Conservation (phyloP, 2,888 invertebrate species). For the Helicoverpa assulta region DNA sequence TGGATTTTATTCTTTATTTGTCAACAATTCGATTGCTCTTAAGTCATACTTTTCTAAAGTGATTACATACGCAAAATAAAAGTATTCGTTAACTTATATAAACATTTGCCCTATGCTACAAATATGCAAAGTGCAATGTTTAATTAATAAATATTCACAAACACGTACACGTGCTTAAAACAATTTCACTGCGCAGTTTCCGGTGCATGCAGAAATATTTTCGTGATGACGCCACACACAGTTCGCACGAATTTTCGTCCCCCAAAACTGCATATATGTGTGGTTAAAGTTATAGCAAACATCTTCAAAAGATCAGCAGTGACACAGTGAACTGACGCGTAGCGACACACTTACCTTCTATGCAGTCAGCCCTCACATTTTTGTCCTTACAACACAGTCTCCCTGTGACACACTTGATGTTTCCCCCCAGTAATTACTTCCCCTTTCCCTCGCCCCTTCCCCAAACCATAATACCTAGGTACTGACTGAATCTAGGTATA, state of each 20-base stretch:
- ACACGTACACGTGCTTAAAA: constrained; percentile 39
- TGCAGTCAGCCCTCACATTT: constrained; percentile 85
- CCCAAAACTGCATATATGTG: constrained; percentile 63
- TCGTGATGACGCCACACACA: constrained; percentile 18
- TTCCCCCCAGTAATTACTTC: constrained; percentile 87
- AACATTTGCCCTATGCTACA: constrained; percentile 13
- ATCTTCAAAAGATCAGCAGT: constrained; percentile 85
- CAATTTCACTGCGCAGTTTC: constrained; percentile 26
- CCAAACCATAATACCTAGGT: constrained; percentile 80
- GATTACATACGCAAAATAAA: background rate
- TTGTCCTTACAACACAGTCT: constrained; percentile 88
- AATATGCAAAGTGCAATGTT: constrained; percentile 35
- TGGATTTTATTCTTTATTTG: background rate
- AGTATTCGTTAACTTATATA: constrained; percentile 11
- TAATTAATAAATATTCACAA: constrained; percentile 40
- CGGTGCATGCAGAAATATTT: constrained; percentile 28
- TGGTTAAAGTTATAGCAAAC: constrained; percentile 59
- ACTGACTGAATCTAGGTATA: constrained; percentile 79
- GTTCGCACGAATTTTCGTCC: constrained; percentile 18
- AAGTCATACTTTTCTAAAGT: background rate
- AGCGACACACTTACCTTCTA: constrained; percentile 87
- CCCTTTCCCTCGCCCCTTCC: constrained; percentile 75
- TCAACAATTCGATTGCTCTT: background rate
- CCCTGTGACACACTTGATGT: constrained; percentile 89
- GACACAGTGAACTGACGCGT: constrained; percentile 89